A percentile compares a stretch with the other conserved stretches of the same genome.
phyloP scores from a whole-genome alignment of 2,113 vertebrate genomes.

The Neodon shergylaensis region DNA sequence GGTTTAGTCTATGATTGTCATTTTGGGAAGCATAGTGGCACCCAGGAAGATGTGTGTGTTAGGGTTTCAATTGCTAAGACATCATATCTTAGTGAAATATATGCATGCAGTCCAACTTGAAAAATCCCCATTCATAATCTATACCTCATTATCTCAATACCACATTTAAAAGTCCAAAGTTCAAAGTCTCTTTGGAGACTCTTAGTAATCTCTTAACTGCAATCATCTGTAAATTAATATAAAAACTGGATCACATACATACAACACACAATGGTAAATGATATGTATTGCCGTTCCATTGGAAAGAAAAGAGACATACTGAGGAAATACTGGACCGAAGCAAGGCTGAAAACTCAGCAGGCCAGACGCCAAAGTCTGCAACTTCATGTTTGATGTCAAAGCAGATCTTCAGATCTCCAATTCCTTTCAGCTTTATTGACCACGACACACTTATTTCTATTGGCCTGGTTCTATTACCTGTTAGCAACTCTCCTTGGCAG shows the following conservation, averaged over 20 bases:
- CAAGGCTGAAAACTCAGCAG: background rate
- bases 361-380: background rate
- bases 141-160: background rate
- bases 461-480: background rate
- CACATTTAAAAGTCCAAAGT: background rate
- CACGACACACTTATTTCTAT: background rate
- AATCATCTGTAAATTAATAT: background rate
- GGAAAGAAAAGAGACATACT: background rate
- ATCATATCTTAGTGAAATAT: background rate
- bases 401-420: background rate
- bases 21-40: background rate
- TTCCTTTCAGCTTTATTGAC: background rate
- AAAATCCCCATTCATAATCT: background rate
- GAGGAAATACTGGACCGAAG: background rate
- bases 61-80: background rate
- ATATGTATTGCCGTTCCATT: fast-evolving
- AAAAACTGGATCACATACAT: background rate
- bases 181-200: background rate
- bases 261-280: background rate
- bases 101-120: background rate
- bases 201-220: background rate
- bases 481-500: background rate
- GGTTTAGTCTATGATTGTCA: background rate
- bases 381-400: background rate
- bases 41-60: background rate